Evolutionary conservation across 1,140 invertebrate species (phyloP).

Genomic region (Piezodorus guildinii): DNA sequence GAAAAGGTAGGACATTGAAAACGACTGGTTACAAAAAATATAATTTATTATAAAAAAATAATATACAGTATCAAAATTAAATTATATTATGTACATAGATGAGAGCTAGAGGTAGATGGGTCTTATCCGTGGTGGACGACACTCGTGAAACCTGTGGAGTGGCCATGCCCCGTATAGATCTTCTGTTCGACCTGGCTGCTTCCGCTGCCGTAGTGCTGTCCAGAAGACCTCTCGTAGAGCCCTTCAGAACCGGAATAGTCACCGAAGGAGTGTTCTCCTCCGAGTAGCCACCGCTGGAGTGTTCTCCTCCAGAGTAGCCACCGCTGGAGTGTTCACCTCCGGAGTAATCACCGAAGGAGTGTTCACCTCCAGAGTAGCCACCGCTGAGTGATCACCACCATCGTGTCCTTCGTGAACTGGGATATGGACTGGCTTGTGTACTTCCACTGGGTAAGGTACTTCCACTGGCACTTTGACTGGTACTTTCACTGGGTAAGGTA

Average conservation of each 20-base stretch:
- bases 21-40: too few relatives aligned
- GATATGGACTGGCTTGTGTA: constrained; percentile 16
- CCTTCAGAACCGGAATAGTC: neutral
- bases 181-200: constrained; percentile 16
- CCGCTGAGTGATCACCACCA: neutral
- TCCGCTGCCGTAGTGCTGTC: neutral
- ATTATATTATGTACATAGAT: too few relatives aligned
- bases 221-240: neutral
- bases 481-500: constrained; percentile 66
- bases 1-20: too few relatives aligned
- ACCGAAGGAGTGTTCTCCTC: neutral
- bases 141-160: neutral
- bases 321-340: neutral
- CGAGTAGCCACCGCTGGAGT: neutral
- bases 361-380: neutral
- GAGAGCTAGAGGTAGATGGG: too few relatives aligned
- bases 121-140: constrained; percentile 13
- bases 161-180: neutral
- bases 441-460: constrained; percentile 56
- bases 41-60: too few relatives aligned
- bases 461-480: constrained; percentile 67
- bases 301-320: neutral
- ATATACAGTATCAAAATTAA: too few relatives aligned
- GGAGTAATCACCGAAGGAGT: neutral
- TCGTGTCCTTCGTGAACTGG: constrained; percentile 14